Conservation (phyloP, 2,797 vertebrate species). For the Parauchenoglanis punctatus region DNA sequence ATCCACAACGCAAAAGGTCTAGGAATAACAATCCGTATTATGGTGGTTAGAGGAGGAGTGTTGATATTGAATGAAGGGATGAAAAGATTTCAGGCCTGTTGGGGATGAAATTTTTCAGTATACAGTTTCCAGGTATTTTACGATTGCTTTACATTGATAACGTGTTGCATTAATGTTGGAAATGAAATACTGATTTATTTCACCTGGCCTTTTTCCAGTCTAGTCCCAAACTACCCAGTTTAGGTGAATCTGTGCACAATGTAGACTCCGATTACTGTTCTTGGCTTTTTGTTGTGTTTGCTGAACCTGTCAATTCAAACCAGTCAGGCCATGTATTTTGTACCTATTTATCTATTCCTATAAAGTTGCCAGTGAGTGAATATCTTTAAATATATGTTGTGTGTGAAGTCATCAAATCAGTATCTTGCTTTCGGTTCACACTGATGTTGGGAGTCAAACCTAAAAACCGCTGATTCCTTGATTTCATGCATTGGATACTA, state of each 20-base stretch:
- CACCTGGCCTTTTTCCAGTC: not conserved
- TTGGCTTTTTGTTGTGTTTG: not conserved
- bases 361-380: not conserved
- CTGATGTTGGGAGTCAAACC: not conserved
- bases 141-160: not conserved
- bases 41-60: constrained; percentile 9
- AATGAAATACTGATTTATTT: not conserved
- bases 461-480: not conserved
- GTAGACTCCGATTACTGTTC: not conserved
- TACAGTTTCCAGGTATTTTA: not conserved
- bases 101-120: constrained; percentile 4
- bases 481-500: not conserved
- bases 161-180: not conserved
- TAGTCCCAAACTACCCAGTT: not conserved
- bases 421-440: not conserved
- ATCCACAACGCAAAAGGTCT: constrained; percentile 21
- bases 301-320: not conserved
- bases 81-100: not conserved
- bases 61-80: constrained; percentile 8
- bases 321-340: not conserved
- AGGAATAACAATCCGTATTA: constrained; percentile 45
- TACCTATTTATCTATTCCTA: not conserved
- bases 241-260: not conserved
- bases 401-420: not conserved
- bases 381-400: not conserved